A percentile compares a stretch with the other conserved stretches of the same genome.
Conservation (phyloP, 2,113 vertebrate species). For the Ascaphus truei region DNA sequence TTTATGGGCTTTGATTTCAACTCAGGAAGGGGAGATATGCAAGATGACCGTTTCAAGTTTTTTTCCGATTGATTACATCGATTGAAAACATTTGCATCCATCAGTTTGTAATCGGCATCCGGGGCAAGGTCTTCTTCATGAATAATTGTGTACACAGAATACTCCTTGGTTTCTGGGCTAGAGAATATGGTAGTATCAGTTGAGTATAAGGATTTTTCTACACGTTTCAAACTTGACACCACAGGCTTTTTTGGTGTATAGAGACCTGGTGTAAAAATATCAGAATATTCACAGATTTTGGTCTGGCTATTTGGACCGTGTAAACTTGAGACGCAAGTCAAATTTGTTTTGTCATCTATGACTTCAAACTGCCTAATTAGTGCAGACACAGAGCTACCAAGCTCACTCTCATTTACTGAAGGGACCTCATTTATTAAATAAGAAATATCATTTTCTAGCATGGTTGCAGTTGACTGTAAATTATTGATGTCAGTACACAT, state of each 20-base stretch:
- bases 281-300: neutral
- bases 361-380: slow-evolving; percentile 77
- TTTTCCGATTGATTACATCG: slow-evolving; percentile 34
- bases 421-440: slow-evolving; percentile 84
- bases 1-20: slow-evolving; percentile 37
- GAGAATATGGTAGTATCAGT: slow-evolving; percentile 41
- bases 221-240: slow-evolving; percentile 31
- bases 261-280: neutral
- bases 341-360: slow-evolving; percentile 51
- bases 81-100: slow-evolving; percentile 40
- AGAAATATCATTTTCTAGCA: slow-evolving; percentile 82
- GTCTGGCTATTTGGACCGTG: slow-evolving; percentile 18
- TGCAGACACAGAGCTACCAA: slow-evolving; percentile 76
- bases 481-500: slow-evolving; percentile 34
- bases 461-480: slow-evolving; percentile 50
- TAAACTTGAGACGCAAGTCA: slow-evolving; percentile 38
- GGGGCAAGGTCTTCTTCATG: slow-evolving; percentile 65
- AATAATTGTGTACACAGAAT: slow-evolving; percentile 59
- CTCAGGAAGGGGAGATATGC: slow-evolving; percentile 45
- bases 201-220: slow-evolving; percentile 39
- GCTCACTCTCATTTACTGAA: slow-evolving; percentile 66
- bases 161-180: slow-evolving; percentile 69
- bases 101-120: slow-evolving; percentile 50
- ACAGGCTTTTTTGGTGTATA: slow-evolving; percentile 33
- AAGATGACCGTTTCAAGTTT: slow-evolving; percentile 34